Percentiles rank a stretch among this genome's conserved stretches.
These are phyloP conservation scores for Pseudobourletiella spinata DNA, from an alignment of 1,140 invertebrate species.

Conservation along the genomic window DNA sequence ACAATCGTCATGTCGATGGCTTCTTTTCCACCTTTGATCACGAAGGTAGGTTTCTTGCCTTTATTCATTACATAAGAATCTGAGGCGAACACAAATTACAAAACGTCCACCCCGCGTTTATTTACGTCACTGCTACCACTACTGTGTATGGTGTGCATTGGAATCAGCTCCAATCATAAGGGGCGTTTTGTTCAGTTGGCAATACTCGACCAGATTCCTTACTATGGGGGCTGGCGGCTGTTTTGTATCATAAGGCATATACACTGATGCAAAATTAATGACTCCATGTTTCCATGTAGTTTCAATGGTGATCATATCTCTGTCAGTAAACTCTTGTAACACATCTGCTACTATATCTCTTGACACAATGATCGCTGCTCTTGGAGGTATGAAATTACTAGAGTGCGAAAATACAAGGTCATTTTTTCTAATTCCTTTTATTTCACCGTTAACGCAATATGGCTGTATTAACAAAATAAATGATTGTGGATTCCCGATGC, in stretches of 20 bases:
- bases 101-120: not conserved
- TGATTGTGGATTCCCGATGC: too few species aligned
- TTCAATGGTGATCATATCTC: not conserved
- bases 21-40: not conserved
- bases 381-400: too few species aligned
- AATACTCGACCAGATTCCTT: slow-evolving; percentile 5
- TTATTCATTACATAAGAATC: not conserved
- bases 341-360: too few species aligned
- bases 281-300: not conserved
- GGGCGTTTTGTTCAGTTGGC: not conserved
- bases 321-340: too few species aligned
- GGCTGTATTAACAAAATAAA: too few species aligned
- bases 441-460: too few species aligned
- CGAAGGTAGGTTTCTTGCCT: not conserved
- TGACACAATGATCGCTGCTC: too few species aligned
- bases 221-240: not conserved
- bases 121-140: slow-evolving; percentile 16
- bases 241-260: slow-evolving; percentile 11
- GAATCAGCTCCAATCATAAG: slow-evolving; percentile 17
- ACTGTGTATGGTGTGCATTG: slow-evolving; percentile 19
- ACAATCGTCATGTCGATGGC: not conserved
- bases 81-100: not conserved
- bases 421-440: too few species aligned
- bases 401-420: too few species aligned
- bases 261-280: slow-evolving; percentile 17